Base-by-base conservation (phyloP, 2,113 vertebrate genomes). In the Sisor rabdophorus region DNA sequence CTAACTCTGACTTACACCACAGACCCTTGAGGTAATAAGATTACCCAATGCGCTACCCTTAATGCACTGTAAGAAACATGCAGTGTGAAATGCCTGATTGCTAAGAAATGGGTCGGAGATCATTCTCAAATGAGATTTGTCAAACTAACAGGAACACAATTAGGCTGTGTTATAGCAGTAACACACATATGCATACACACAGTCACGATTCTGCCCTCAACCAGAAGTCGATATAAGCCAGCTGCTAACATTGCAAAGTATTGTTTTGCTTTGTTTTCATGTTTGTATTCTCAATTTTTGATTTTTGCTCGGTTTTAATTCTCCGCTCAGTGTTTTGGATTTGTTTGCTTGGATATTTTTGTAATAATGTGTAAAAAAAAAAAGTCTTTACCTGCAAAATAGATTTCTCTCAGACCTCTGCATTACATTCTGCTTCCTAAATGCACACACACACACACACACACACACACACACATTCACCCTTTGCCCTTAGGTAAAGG, bases 111-210 rank as follows among this genome's bases (percentile, higher is more conserved):
- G 24, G 47, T 69, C 40, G 64, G 48, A 36, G 52, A 32, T n/a
- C 48, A 13, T 50, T 60, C 48, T 64, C 19, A 65, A n/a, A 24
- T 63, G 9, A 16, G 40, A 80, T 36, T 75, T 81, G 76, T 81
- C 82, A 77, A 74, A 54, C 55, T 28, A 32, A 63, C 79, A 79
- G 77, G 79, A 80, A 84, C 64, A 75, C 69, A 50, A 79, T 81
- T 73, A 75, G 64, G 55, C 36, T 68, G 65, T 68, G 75, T 73
- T 56, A 58, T n/a, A 28, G 54, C 67, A 44, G 73, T 76, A 61
- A 11, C 71, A 54, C 73, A 44, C 16, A 19, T 3, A 36, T 7
- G 7, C 32, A 7, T 7, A 7, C 32, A 36, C 32, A 36, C 32
- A 36, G 32, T 4, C 32, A 36, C 32, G n/a, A n/a, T n/a, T n/a